Conservation (phyloP, 2,113 vertebrate genomes). For the Vimba vimba region DNA sequence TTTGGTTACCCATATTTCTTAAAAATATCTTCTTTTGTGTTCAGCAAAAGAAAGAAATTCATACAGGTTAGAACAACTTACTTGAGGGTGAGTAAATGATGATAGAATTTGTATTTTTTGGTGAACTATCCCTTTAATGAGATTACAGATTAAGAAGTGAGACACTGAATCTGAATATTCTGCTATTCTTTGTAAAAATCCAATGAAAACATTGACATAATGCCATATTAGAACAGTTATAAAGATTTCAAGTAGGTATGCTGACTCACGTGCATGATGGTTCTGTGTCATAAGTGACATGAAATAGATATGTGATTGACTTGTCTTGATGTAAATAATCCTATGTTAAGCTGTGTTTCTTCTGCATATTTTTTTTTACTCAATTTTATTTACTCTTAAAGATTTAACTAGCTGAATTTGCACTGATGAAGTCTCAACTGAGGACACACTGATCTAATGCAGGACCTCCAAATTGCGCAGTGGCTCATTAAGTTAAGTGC, state of each 20-base stretch:
- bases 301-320: neutral
- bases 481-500: slow-evolving; percentile 80
- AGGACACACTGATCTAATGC: slow-evolving; percentile 18
- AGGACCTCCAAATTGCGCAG: slow-evolving; percentile 42
- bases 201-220: neutral
- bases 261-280: neutral
- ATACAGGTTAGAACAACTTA: too few relatives aligned
- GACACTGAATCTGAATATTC: neutral
- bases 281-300: neutral
- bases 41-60: too few relatives aligned
- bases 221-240: neutral
- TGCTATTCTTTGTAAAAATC: neutral
- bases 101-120: too few relatives aligned
- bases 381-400: neutral
- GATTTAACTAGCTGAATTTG: neutral
- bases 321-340: neutral
- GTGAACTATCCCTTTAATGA: too few relatives aligned
- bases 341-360: neutral
- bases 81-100: too few relatives aligned
- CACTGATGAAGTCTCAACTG: slow-evolving; percentile 22
- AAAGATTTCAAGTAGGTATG: neutral
- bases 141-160: neutral
- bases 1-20: too few relatives aligned
- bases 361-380: neutral
- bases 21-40: too few relatives aligned